These are phyloP conservation scores for Neoascia interrupta DNA, from an alignment of 2,888 invertebrate species.

Conservation along the genomic window DNA sequence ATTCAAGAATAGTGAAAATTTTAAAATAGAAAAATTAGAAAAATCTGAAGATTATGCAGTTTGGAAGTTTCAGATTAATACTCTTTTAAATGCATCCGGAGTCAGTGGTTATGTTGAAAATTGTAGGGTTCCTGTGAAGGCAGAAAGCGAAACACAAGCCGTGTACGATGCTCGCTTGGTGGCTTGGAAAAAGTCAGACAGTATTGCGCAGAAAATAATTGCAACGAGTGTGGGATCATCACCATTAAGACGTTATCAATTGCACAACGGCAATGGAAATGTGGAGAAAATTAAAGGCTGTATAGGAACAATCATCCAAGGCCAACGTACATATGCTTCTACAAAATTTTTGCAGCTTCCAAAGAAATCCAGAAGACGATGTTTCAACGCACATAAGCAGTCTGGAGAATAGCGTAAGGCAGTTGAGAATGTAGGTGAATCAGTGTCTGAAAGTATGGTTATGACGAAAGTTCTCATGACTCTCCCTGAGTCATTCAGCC, in stretches of 20 bases:
- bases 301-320: constrained; percentile 74
- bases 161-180: not conserved
- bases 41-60: not conserved
- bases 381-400: constrained; percentile 58
- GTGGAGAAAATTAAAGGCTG: constrained; percentile 56
- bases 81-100: not conserved
- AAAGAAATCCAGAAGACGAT: not conserved
- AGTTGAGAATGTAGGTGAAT: not conserved
- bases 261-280: constrained; percentile 57
- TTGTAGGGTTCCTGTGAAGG: not conserved
- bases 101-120: not conserved
- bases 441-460: constrained; percentile 7
- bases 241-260: constrained; percentile 60
- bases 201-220: constrained; percentile 6
- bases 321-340: constrained; percentile 74
- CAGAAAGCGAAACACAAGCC: not conserved
- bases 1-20: too few relatives aligned
- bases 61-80: constrained; percentile 11
- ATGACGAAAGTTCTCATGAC: constrained; percentile 8
- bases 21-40: not conserved
- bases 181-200: not conserved
- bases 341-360: constrained; percentile 70
- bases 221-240: constrained; percentile 47
- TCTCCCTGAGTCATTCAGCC: not conserved
- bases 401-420: too few relatives aligned